Evolutionary conservation across 35 echinoderm and acorn worm species (phyloP).

Genomic region (Holothuria glaberrima): DNA sequence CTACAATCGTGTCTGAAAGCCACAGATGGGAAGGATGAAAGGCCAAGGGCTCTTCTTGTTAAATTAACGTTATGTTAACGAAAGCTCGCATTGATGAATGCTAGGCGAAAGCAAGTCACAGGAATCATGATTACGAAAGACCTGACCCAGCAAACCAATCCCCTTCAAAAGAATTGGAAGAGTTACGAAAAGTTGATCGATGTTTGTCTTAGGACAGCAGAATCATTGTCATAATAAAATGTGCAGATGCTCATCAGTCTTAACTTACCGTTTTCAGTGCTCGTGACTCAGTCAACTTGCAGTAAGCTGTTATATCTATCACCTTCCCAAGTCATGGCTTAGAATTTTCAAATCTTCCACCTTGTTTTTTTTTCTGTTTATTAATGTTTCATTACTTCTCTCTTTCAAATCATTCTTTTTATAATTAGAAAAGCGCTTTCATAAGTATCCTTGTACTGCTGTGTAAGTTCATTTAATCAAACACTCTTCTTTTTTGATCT

Average conservation of each 20-base stretch:
- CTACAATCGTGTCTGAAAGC: not conserved
- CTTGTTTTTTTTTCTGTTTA: not conserved
- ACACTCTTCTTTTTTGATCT: not conserved
- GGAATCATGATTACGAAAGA: not conserved
- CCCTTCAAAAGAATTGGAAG: not conserved
- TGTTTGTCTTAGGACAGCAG: not conserved
- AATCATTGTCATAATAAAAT: conserved; percentile 5
- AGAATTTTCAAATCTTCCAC: not conserved
- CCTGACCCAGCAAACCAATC: conserved; percentile 26
- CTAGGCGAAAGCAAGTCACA: not conserved
- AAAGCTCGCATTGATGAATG: conserved; percentile 6
- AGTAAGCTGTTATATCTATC: not conserved
- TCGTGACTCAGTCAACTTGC: not conserved
- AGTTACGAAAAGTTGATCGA: conserved; percentile 22
- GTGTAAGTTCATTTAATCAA: conserved; percentile 11
- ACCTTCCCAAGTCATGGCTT: not conserved
- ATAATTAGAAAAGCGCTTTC: not conserved
- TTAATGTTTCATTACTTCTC: not conserved
- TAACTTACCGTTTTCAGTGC: not conserved
- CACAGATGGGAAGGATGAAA: not conserved
- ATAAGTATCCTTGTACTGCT: not conserved
- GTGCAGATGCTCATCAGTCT: conserved; percentile 18
- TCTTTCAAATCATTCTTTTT: not conserved
- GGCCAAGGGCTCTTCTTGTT: not conserved
- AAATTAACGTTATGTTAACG: not conserved